phyloP scores from a whole-genome alignment of 2,888 invertebrate genomes.

The Aromia moschata region DNA sequence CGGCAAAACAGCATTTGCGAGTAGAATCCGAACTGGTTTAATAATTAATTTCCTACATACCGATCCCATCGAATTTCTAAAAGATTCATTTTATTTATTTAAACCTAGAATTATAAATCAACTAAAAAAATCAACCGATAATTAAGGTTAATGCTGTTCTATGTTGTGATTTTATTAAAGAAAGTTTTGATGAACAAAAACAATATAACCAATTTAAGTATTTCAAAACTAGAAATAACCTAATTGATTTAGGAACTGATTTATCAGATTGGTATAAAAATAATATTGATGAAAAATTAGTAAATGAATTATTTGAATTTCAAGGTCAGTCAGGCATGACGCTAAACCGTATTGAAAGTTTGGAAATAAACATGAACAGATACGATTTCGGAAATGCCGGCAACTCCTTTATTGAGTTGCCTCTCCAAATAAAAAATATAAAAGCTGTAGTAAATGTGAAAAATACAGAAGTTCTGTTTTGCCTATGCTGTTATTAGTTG shows the following conservation, averaged over 20 bases:
- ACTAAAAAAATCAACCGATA: background rate
- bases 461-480: conserved; percentile 44
- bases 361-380: background rate
- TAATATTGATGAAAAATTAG: background rate
- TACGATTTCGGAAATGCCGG: background rate
- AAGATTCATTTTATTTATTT: background rate
- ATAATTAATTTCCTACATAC: background rate
- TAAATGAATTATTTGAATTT: background rate
- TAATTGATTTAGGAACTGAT: background rate
- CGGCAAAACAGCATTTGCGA: background rate
- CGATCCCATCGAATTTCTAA: background rate
- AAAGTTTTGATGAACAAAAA: background rate
- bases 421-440: background rate
- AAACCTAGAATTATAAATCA: background rate
- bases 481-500: conserved; percentile 43
- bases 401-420: background rate
- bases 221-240: background rate
- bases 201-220: background rate
- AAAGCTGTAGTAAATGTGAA: conserved; percentile 35
- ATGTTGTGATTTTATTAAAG: background rate
- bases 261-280: background rate
- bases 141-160: background rate
- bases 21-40: background rate
- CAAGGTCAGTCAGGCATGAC: background rate
- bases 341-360: background rate